Conservation (phyloP, 2,113 vertebrate genomes). For the Neogobius melanostomus region DNA sequence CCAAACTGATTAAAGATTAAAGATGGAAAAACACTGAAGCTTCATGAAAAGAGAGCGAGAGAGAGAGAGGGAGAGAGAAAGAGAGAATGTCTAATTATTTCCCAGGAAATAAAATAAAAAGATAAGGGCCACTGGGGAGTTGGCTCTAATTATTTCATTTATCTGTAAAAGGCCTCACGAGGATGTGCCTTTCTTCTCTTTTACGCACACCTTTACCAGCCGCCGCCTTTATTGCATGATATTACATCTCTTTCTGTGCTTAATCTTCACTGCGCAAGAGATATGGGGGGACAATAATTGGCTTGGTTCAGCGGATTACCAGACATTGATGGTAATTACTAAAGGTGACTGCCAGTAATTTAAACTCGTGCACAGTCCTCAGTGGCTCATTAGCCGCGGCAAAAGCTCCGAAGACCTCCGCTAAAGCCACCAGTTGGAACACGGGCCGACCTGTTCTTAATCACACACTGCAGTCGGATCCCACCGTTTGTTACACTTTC, state of each 20-base stretch:
- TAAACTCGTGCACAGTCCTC: slow-evolving; percentile 33
- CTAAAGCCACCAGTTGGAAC: slow-evolving; percentile 28
- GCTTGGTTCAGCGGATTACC: slow-evolving; percentile 22
- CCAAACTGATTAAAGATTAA: slow-evolving; percentile 78
- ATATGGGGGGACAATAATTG: slow-evolving; percentile 21
- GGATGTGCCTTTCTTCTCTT: slow-evolving; percentile 63
- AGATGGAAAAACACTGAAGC: slow-evolving; percentile 55
- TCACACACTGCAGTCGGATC: slow-evolving; percentile 21
- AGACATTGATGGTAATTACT: slow-evolving; percentile 46
- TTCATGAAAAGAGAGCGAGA: slow-evolving; percentile 40
- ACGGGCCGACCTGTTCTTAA: slow-evolving; percentile 17
- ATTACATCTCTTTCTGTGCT: slow-evolving; percentile 32
- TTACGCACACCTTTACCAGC: slow-evolving; percentile 57
- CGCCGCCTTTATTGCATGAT: slow-evolving; percentile 39
- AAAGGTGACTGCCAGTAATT: slow-evolving; percentile 49
- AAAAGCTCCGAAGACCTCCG: slow-evolving; percentile 35
- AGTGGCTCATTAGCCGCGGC: slow-evolving; percentile 43
- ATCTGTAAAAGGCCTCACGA: slow-evolving; percentile 76
- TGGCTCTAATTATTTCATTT: slow-evolving; percentile 81
- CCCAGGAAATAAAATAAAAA: slow-evolving; percentile 74
- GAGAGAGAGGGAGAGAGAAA: slow-evolving; percentile 19
- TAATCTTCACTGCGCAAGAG: slow-evolving; percentile 17
- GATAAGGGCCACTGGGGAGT: slow-evolving; percentile 71
- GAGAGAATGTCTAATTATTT: slow-evolving; percentile 73
- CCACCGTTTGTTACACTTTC: slow-evolving; percentile 10